Evolutionary conservation across 2,888 invertebrate genomes (phyloP).

Genomic region (Bibio marci): DNA sequence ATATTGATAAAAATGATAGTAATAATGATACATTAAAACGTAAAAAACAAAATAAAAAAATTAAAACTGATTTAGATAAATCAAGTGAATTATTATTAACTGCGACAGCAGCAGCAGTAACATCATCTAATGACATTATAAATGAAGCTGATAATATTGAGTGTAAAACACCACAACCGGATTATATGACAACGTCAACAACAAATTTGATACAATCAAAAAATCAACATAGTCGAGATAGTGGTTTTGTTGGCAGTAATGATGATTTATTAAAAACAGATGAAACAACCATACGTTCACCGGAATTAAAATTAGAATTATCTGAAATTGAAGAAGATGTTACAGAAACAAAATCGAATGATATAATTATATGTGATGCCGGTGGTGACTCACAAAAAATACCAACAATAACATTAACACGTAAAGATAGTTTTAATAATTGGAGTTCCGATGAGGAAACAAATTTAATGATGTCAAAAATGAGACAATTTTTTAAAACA

Average conservation of each 20-base stretch:
- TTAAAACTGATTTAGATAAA: conserved; percentile 30
- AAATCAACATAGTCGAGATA: conserved; percentile 71
- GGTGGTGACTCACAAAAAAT: conserved; percentile 12
- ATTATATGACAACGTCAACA: conserved; percentile 32
- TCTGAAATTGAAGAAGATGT: conserved; percentile 36
- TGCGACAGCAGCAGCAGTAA: conserved; percentile 33
- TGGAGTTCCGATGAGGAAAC: conserved; percentile 92
- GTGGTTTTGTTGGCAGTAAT: conserved; percentile 77
- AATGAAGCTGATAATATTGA: conserved; percentile 31
- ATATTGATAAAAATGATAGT: conserved; percentile 49
- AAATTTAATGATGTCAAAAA: conserved; percentile 87
- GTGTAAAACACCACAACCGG: conserved; percentile 49
- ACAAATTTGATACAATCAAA: conserved; percentile 41
- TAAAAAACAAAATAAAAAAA: conserved; percentile 63
- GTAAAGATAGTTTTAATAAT: conserved; percentile 83
- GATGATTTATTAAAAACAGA: conserved; percentile 59
- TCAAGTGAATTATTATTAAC: conserved; percentile 37
- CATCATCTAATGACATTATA: conserved; percentile 38
- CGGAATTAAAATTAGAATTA: conserved; percentile 30
- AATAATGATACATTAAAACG: conserved; percentile 70
- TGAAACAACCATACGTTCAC: conserved; percentile 18
- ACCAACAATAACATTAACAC: conserved; percentile 39
- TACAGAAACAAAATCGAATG: conserved; percentile 29
- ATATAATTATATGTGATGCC: not conserved
- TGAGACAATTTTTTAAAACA: conserved; percentile 83